Evolutionary conservation across 2,888 invertebrate genomes (phyloP).

Genomic region (Rhagonycha lutea): DNA sequence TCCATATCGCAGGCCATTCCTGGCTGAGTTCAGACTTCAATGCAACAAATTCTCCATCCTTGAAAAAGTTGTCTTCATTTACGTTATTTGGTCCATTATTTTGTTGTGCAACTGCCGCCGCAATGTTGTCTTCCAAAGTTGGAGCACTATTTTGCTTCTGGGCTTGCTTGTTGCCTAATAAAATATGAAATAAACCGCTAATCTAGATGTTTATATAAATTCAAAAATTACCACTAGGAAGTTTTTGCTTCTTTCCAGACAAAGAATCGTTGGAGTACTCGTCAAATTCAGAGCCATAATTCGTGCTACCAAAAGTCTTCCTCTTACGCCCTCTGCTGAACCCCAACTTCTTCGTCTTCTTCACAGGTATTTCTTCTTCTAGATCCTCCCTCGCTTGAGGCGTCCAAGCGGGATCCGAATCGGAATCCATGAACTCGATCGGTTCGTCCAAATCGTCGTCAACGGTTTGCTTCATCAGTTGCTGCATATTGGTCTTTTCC

Average conservation of each 20-base stretch:
- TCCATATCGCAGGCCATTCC: constrained; percentile 88
- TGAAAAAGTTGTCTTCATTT: constrained; percentile 65
- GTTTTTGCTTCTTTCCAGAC: neutral
- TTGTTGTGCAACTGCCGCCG: constrained; percentile 57
- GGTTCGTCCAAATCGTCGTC: constrained; percentile 63
- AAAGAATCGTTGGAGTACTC: neutral
- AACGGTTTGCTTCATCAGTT: constrained; percentile 55
- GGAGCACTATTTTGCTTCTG: constrained; percentile 44
- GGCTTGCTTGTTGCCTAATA: constrained; percentile 35
- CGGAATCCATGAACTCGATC: constrained; percentile 65
- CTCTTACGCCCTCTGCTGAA: neutral
- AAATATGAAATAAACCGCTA: neutral
- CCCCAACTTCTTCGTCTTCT: constrained; percentile 34
- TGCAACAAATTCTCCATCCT: constrained; percentile 85
- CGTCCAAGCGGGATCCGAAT: constrained; percentile 79
- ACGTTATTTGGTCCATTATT: constrained; percentile 54
- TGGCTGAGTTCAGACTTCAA: constrained; percentile 79
- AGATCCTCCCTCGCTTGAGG: constrained; percentile 59
- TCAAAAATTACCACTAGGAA: neutral
- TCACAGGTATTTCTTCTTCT: constrained; percentile 52
- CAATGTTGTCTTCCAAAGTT: constrained; percentile 54
- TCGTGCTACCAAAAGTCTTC: neutral
- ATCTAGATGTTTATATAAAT: neutral
- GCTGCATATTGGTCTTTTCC: constrained; percentile 60
- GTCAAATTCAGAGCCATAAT: neutral